These are phyloP conservation scores for Chrysocyon brachyurus DNA, from an alignment of 2,797 vertebrate genomes.

Conservation along the genomic window DNA sequence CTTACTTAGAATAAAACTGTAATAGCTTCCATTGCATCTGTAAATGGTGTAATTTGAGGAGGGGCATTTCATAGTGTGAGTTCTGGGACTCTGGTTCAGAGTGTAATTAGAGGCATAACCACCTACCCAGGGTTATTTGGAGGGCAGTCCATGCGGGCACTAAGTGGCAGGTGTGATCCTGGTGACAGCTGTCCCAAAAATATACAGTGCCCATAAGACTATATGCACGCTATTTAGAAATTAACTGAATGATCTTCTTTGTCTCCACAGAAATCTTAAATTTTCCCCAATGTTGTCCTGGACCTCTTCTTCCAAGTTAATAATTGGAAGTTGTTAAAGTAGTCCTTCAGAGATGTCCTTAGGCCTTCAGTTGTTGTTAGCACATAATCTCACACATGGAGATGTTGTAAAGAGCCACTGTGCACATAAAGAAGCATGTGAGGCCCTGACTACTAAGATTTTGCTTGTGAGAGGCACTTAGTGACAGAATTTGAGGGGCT, in stretches of 20 bases:
- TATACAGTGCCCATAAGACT: conserved; percentile 35
- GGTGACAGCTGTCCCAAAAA: conserved; percentile 74
- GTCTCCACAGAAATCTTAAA: conserved; percentile 50
- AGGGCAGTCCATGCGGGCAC: conserved; percentile 63
- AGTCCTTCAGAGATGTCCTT: not conserved
- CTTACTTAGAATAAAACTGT: conserved; percentile 46
- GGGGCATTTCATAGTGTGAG: conserved; percentile 56
- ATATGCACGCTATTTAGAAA: conserved; percentile 43
- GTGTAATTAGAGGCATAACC: conserved; percentile 63
- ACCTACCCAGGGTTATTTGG: conserved; percentile 70
- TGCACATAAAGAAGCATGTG: not conserved
- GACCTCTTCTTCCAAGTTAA: conserved; percentile 45
- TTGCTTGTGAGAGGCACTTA: not conserved
- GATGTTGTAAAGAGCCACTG: not conserved
- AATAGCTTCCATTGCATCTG: conserved; percentile 31
- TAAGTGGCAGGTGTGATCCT: conserved; percentile 73
- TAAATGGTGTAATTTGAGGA: conserved; percentile 70
- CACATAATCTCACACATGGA: not conserved
- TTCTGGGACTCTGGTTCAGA: conserved; percentile 64
- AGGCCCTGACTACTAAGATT: not conserved
- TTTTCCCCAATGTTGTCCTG: conserved; percentile 5
- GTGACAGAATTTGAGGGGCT: not conserved
- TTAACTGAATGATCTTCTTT: conserved; percentile 67
- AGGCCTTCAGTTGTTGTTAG: conserved; percentile 32
- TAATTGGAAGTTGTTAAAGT: conserved; percentile 22